Percentiles rank a stretch among this genome's conserved stretches.
These are phyloP conservation scores for Sibirionetta formosa DNA, from an alignment of 2,797 vertebrate genomes.

Conservation along the genomic window DNA sequence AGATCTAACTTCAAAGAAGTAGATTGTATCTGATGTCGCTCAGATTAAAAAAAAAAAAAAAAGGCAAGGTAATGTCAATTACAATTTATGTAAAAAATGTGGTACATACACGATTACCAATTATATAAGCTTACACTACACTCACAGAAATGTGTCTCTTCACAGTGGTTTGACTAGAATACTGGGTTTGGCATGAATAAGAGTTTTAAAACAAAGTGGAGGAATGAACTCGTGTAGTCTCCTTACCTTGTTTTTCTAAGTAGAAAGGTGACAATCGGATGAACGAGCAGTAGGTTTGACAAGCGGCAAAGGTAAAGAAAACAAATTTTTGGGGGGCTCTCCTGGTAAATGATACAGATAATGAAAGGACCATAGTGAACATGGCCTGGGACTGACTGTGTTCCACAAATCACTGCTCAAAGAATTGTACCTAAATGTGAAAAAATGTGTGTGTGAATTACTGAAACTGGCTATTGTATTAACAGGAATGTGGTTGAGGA, in stretches of 20 bases:
- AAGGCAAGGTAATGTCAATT: not conserved
- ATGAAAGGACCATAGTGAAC: not conserved
- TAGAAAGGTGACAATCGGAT: not conserved
- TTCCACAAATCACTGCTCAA: not conserved
- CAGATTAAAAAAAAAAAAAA: not conserved
- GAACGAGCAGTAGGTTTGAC: not conserved
- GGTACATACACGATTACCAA: not conserved
- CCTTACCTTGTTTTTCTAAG: not conserved
- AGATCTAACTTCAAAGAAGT: not conserved
- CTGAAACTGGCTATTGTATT: not conserved
- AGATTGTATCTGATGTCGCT: not conserved
- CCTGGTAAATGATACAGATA: not conserved
- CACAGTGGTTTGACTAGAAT: not conserved
- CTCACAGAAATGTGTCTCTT: not conserved
- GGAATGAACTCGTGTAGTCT: not conserved
- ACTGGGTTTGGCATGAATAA: not conserved
- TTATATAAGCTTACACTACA: not conserved
- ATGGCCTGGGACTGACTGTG: not conserved
- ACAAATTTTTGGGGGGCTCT: not conserved
- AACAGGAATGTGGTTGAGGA: not conserved
- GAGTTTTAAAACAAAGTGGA: not conserved
- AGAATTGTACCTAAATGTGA: not conserved
- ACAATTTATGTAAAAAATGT: not conserved
- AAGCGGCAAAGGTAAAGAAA: not conserved
- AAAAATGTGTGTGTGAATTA: not conserved